Conservation (phyloP, 2,888 invertebrate genomes). For the Orthosia incerta region DNA sequence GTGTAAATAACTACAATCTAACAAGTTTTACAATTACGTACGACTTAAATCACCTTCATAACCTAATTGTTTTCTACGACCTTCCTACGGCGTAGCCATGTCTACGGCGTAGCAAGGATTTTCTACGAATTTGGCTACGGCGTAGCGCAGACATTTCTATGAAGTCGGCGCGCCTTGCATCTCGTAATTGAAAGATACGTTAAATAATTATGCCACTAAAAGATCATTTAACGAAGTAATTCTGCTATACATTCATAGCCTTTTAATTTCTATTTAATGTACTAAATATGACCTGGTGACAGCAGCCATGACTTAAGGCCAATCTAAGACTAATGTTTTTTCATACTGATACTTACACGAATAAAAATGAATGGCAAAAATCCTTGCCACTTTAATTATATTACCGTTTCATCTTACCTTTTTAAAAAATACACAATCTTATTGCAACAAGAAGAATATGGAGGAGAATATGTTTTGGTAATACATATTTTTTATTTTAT, state of each 20-base stretch:
- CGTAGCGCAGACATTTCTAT: slow-evolving; percentile 41
- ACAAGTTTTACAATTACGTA: slow-evolving; percentile 47
- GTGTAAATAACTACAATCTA: slow-evolving; percentile 36
- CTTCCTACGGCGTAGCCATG: slow-evolving; percentile 38
- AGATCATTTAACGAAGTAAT: background rate
- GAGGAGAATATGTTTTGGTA: background rate
- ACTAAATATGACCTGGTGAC: too few species aligned
- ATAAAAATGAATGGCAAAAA: too few species aligned
- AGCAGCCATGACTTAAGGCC: background rate
- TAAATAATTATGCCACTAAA: slow-evolving; percentile 21
- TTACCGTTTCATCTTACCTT: too few species aligned
- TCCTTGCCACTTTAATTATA: too few species aligned
- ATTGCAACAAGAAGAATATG: too few species aligned
- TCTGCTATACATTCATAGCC: too few species aligned
- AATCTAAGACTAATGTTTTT: background rate
- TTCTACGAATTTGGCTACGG: slow-evolving; percentile 30
- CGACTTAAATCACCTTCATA: slow-evolving; percentile 42
- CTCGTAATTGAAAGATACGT: slow-evolving; percentile 30
- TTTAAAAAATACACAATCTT: too few species aligned
- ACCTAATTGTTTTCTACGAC: slow-evolving; percentile 48
- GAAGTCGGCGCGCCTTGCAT: slow-evolving; percentile 28
- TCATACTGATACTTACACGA: too few species aligned
- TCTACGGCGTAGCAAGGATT: slow-evolving; percentile 8
- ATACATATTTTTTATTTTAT: too few species aligned
- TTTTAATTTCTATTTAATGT: too few species aligned